Evolutionary conservation across 2,797 vertebrate genomes (phyloP), one percentile per base, ranked within the genome.

Genomic region (Aratinga solstitialis): DNA sequence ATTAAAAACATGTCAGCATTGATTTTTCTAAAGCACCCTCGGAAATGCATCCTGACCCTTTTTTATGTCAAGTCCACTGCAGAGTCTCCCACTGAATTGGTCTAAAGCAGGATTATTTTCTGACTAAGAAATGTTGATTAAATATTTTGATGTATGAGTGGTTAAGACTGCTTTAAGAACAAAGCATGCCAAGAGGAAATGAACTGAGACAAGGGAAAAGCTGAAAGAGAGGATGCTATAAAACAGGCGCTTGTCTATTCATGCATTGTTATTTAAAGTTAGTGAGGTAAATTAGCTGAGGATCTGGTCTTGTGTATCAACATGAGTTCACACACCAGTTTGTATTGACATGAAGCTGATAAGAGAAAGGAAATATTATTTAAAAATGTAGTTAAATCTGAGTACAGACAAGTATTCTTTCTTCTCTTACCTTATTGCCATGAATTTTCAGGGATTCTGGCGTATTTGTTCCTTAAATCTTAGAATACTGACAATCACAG

Each of bases 101-200:
- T 79, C 88, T 89, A 77, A 89, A 90, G 83, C 74, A 23, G 94
- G 93, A 93, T 93, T 89, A 91, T 93, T 96, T 94, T 66, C 81
- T 76, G 84, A 19, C 89, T 94, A 59, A 67, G 77, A 96, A 90
- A 96, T 94, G 90, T 90, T 81, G 93, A 89, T 90, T 94, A 92
- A 95, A 97, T 97, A 96, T 97, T 97, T 96, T 97, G 95, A 94
- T 96, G 90, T 91, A 77, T 54, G 91, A 92, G 86, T 75, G 84
- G 91, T 65, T 95, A 80, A 96, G 86, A 22, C 90, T n/a, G 84
- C 90, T 94, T 94, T 87, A 77, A 90, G 94, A 96, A 96, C 93
- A 97, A 97, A 96, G 96, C 65, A 8, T 94, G 84, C 94, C 88
- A 68, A 0, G 6, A 93, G 90, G 96, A 95, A 96, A 96, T 94